Base-by-base conservation (phyloP, 2,113 vertebrate species). In the Hemiprocne comata region DNA sequence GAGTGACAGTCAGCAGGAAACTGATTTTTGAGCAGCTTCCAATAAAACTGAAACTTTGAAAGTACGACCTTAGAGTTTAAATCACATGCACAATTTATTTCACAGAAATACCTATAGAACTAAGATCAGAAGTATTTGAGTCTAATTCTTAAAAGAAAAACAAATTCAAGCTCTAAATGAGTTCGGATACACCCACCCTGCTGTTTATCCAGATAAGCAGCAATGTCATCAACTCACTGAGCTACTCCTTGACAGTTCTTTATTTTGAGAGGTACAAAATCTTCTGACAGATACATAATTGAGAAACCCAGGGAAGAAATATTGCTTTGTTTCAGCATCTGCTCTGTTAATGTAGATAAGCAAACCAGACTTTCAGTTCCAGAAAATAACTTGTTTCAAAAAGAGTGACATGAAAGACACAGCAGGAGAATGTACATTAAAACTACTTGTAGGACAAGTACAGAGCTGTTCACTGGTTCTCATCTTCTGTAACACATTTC, bases 291-390 rank as follows among this genome's bases (percentile, higher is more conserved):
- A 91, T 42, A 87, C 31, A 66, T 57, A 93, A 93, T 53, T 73
- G 85, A 93, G 88, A 94, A 93, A 83, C 40, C 51, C 62, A 25
- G 33, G 33, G 78, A 95, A 93, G 83, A 92, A 92, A 89, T n/a
- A 86, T 36, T 95, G 71, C 53, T 93, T 74, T 48, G 48, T 93
- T 96, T 83, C 94, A 83, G 85, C 79, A 83, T 87, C 92, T 95
- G 92, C 75, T 91, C 72, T 88, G 62, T 66, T 85, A 90, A 92
- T 46, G 75, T 88, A 88, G 73, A 95, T 54, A 94, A 91, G 71
- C 36, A 90, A 51, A 65, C 8, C 38, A 85, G 55, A 92, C 82
- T 85, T 69, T 69, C 60, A 57, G 75, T 44, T 84, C 38, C 61
- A 84, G 60, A 80, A 94, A 91, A 36, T 33, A 73, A 69, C 78